Percentiles rank a stretch among this genome's conserved stretches.
phyloP scores from a whole-genome alignment of 2,888 invertebrate species.

The Dyspetes luteomarginatus region DNA sequence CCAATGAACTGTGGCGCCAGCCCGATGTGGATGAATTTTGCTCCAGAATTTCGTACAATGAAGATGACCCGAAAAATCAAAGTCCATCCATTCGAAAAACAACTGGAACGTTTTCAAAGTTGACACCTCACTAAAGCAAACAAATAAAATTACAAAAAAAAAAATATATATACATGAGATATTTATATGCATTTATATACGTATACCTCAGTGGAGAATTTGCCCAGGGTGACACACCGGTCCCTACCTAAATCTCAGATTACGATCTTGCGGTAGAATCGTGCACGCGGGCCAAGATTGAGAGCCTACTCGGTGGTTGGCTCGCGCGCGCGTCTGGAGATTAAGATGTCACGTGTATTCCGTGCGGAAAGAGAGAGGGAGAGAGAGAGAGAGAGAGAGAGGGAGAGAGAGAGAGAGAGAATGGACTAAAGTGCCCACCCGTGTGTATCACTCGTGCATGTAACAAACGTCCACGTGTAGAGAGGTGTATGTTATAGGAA shows the following conservation, averaged over 20 bases:
- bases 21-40: too few relatives aligned
- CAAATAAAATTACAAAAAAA: not conserved
- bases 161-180: conserved; percentile 29
- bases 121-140: too few relatives aligned
- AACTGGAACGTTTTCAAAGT: too few relatives aligned
- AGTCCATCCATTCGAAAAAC: too few relatives aligned
- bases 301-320: conserved; percentile 73
- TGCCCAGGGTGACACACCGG: conserved; percentile 74
- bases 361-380: too few relatives aligned
- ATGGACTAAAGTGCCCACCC: conserved; percentile 38
- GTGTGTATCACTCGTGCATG: conserved; percentile 25
- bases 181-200: conserved; percentile 51
- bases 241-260: conserved; percentile 78
- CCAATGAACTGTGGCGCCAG: too few relatives aligned
- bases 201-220: conserved; percentile 60
- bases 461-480: not conserved
- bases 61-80: too few relatives aligned
- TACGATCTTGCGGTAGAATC: conserved; percentile 77
- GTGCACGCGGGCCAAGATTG: conserved; percentile 75
- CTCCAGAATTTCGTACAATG: too few relatives aligned
- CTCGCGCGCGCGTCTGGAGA: conserved; percentile 71
- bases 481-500: conserved; percentile 19
- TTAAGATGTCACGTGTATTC: conserved; percentile 79
- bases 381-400: too few relatives aligned
- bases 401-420: too few relatives aligned